These are phyloP conservation scores for Sebastiscus tertius DNA, from an alignment of 2,797 vertebrate species.

Conservation along the genomic window DNA sequence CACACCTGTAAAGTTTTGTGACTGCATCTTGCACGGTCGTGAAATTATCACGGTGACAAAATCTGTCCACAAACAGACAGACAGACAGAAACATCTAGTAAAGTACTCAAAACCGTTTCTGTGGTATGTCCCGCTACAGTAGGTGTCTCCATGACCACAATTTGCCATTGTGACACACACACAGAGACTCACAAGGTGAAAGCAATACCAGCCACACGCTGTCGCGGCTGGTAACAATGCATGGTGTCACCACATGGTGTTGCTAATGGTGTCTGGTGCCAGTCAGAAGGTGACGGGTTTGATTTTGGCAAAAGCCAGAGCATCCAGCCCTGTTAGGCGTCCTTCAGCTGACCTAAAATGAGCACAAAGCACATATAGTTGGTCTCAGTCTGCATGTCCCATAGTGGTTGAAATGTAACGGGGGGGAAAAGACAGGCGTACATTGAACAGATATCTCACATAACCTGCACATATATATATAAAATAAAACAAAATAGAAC, in stretches of 20 bases:
- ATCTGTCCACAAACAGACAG: too few relatives aligned
- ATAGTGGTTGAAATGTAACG: not conserved
- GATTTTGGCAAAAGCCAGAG: not conserved
- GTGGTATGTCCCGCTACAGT: too few relatives aligned
- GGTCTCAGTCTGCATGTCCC: not conserved
- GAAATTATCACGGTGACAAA: too few relatives aligned
- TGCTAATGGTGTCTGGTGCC: not conserved
- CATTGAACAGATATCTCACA: not conserved
- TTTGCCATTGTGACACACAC: too few relatives aligned
- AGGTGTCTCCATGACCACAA: too few relatives aligned
- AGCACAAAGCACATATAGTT: not conserved
- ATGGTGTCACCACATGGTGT: not conserved
- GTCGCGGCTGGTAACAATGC: not conserved
- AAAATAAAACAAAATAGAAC: not conserved
- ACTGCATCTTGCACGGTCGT: too few relatives aligned
- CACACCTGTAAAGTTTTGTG: too few relatives aligned
- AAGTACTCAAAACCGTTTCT: too few relatives aligned
- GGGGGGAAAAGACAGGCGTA: not conserved
- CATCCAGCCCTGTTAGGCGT: not conserved
- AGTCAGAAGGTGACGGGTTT: conserved; percentile 4
- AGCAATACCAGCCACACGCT: too few relatives aligned
- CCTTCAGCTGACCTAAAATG: conserved; percentile 15
- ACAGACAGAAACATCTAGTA: too few relatives aligned
- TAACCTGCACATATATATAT: too few relatives aligned
- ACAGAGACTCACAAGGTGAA: too few relatives aligned